These are phyloP conservation scores for Cygnus buccinator DNA, from an alignment of 2,113 vertebrate species.

Conservation along the genomic window DNA sequence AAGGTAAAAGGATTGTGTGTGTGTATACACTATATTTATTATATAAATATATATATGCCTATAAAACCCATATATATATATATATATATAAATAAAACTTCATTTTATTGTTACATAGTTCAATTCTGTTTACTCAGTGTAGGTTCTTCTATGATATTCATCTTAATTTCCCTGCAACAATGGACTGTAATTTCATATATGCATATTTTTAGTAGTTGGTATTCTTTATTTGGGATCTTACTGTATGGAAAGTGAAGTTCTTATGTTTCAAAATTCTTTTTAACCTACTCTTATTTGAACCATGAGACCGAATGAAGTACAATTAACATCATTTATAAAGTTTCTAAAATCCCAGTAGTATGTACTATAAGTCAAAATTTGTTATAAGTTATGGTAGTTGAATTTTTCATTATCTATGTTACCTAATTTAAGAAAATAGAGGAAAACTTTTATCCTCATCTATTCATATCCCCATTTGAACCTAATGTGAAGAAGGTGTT, in stretches of 20 bases:
- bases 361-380: background rate
- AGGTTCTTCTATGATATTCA: background rate
- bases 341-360: background rate
- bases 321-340: background rate
- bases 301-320: background rate
- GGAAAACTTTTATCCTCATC: background rate
- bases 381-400: background rate
- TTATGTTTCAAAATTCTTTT: background rate
- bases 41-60: slow-evolving; percentile 9
- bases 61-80: background rate
- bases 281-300: background rate
- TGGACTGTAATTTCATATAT: slow-evolving; percentile 10
- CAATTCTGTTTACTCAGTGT: slow-evolving; percentile 17
- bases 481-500: background rate
- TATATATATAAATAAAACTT: background rate
- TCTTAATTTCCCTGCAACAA: slow-evolving; percentile 4
- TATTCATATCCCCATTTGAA: background rate
- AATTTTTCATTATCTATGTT: background rate
- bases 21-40: slow-evolving; percentile 28
- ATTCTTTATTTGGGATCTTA: background rate
- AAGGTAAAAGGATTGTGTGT: slow-evolving; percentile 84
- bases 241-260: background rate
- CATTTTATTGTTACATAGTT: slow-evolving; percentile 16
- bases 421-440: background rate
- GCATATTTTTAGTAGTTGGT: background rate